These are phyloP conservation scores for Pitangus sulphuratus DNA, from an alignment of 2,797 vertebrate species.

Conservation along the genomic window DNA sequence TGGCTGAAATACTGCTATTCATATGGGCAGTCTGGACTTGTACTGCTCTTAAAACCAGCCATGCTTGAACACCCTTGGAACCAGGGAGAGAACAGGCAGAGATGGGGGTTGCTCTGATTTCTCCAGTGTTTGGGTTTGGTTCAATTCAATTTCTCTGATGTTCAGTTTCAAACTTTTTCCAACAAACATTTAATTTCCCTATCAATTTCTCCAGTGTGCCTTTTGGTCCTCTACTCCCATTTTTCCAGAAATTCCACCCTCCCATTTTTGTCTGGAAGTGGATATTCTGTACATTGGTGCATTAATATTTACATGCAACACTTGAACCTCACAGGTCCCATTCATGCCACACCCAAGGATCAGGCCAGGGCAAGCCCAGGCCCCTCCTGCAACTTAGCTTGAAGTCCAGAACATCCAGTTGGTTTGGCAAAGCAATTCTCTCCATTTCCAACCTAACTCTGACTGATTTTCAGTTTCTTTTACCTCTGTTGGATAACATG, in stretches of 20 bases:
- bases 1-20: neutral
- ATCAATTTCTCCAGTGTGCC: neutral
- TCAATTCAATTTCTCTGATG: fast-evolving
- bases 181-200: neutral
- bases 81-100: neutral
- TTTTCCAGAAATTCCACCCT: neutral
- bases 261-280: neutral
- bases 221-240: neutral
- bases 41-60: neutral
- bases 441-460: neutral
- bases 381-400: neutral
- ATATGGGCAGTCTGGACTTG: neutral
- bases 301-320: neutral
- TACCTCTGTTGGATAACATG: neutral
- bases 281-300: neutral
- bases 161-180: neutral
- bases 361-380: neutral
- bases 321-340: neutral
- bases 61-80: fast-evolving
- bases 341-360: fast-evolving
- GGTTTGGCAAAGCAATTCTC: neutral
- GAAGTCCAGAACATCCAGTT: neutral
- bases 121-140: fast-evolving
- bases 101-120: neutral
- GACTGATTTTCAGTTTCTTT: neutral